Base-by-base conservation (phyloP, 2,797 vertebrate genomes). In the Ctenochaetus hawaiiensis region DNA sequence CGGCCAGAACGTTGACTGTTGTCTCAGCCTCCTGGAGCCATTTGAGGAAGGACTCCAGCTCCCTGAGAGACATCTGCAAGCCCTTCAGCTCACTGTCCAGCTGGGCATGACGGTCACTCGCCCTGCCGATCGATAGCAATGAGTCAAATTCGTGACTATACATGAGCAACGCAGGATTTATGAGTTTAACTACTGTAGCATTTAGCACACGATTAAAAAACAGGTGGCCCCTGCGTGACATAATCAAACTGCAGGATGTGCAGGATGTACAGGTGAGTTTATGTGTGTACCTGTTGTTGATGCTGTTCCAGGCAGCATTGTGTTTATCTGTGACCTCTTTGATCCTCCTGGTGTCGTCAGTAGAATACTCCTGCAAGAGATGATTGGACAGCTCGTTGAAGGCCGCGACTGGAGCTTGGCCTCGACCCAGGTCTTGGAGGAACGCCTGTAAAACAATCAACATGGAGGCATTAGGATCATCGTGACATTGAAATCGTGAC, bases 1-100 rank as follows among this genome's bases (percentile, higher is more conserved):
- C 97, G 0, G 94, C 94, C 65, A 99, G 94, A 69, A 98, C 96
- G 7, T 98, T 99, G 65, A 96, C 91, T 0, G 97, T 97, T 0
- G 97, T 96, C 91, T 99, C 98, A 0, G 97, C 97, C 92, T 99
- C 98, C 83, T 97, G 97, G 49, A 98, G 94, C 98, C 98, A 99
- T 86, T 97, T 97, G n/a, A 98, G 94, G 84, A 98, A 98, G 79
- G 92, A 94, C 87, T 99, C 98, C 77, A 99, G 93, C 87, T 99
- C 97, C 83, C 93, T 93, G 54, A 97, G 96, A 44, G 96, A 96
- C 79, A 91, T 82, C 93, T 99, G 97, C 11, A 98, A 89, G 0
- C 82, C 87, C 89, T 95, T 97, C 75, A 98, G 90, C 14, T 99
- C 98, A 0, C 63, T 84, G 85, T 99, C 98, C 91, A 99, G 89